Evolutionary conservation across 2,888 invertebrate species (phyloP).

Genomic region (Bombylius discolor): DNA sequence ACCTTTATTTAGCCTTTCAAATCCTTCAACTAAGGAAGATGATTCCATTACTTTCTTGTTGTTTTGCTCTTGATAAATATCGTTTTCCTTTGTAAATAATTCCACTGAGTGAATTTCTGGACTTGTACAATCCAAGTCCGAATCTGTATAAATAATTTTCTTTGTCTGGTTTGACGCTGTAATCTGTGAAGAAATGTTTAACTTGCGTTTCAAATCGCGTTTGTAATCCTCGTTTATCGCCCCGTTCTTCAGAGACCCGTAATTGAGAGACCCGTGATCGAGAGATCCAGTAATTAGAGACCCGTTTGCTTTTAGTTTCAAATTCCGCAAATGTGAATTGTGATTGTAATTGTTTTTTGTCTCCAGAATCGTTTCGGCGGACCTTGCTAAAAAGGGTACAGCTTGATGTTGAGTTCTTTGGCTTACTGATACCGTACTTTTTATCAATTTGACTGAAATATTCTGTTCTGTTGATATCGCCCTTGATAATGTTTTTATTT

Average conservation of each 20-base stretch:
- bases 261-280: background rate
- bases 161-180: background rate
- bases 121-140: background rate
- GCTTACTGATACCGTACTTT: background rate
- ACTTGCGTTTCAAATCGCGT: background rate
- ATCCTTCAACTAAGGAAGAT: conserved; percentile 4
- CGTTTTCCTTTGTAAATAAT: background rate
- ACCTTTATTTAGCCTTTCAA: background rate
- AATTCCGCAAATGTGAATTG: background rate
- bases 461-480: background rate
- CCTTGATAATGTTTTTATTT: background rate
- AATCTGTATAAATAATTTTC: background rate
- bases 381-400: conserved; percentile 7
- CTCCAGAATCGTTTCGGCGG: background rate
- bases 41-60: background rate
- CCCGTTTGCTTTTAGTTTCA: background rate
- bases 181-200: background rate
- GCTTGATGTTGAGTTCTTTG: background rate
- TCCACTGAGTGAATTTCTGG: background rate
- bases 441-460: background rate
- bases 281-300: background rate
- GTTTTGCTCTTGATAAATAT: background rate
- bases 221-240: background rate
- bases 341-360: background rate
- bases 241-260: background rate